Conservation (phyloP, 2,113 vertebrate genomes). For the Tupaia tana region DNA sequence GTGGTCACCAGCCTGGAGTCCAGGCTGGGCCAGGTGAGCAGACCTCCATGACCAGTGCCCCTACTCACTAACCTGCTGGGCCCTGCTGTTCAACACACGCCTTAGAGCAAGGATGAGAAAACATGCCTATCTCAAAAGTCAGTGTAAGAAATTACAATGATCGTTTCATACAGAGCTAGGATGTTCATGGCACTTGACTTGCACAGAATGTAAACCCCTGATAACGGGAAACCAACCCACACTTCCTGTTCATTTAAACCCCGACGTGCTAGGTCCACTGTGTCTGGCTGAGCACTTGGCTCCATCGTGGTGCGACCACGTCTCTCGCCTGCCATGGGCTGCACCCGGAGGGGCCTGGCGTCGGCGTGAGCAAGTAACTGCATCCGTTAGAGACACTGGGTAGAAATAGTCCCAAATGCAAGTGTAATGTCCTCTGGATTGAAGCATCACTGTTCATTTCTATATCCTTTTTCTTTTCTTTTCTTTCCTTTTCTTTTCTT, state of each 20-base stretch:
- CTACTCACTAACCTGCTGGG: not conserved
- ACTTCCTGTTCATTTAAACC: not conserved
- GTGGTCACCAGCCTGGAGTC: not conserved
- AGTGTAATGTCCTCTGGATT: not conserved
- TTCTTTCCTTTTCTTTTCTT: too few species aligned
- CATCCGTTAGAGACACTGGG: not conserved
- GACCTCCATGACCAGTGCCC: not conserved
- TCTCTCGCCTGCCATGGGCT: too few species aligned
- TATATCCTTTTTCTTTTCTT: not conserved
- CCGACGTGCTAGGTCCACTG: not conserved
- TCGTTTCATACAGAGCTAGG: not conserved
- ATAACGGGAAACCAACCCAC: not conserved
- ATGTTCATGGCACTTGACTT: not conserved
- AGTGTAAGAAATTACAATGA: not conserved
- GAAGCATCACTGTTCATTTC: not conserved
- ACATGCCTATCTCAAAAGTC: not conserved
- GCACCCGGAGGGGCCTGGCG: not conserved
- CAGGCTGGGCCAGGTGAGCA: too few species aligned
- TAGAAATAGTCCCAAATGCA: not conserved
- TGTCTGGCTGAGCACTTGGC: not conserved
- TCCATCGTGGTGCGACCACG: accelerated
- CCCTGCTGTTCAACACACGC: not conserved
- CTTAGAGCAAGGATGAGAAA: not conserved
- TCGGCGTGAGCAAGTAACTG: not conserved
- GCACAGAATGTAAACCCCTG: not conserved